Conservation (phyloP, 2,797 vertebrate genomes). For the Hyperoplus lanceolatus region DNA sequence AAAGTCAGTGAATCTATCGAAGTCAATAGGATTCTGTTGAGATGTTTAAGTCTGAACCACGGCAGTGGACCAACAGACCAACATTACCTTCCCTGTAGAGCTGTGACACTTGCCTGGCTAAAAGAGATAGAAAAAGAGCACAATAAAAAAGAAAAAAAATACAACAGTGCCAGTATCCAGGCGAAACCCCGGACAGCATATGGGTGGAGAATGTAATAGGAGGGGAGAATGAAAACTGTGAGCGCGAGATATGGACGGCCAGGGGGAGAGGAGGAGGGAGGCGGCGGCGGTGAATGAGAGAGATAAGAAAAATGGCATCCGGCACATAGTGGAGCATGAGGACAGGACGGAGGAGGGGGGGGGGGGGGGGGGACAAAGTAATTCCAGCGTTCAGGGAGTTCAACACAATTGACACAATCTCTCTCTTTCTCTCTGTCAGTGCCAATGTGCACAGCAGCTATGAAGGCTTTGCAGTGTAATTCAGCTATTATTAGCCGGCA, state of each 20-base stretch:
- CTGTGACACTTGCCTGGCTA: background rate
- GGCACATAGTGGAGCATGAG: slow-evolving; percentile 25
- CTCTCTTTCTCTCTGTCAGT: slow-evolving; percentile 43
- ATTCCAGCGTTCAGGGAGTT: slow-evolving; percentile 53
- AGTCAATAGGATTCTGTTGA: background rate
- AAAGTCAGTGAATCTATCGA: background rate
- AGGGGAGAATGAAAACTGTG: slow-evolving; percentile 33
- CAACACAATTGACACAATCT: slow-evolving; percentile 51
- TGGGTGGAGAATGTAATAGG: slow-evolving; percentile 20
- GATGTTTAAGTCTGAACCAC: slow-evolving; percentile 3
- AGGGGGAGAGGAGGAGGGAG: slow-evolving; percentile 20
- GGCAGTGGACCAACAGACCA: background rate
- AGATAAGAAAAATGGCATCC: slow-evolving; percentile 57
- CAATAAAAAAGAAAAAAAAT: background rate
- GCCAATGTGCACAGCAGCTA: slow-evolving; percentile 62
- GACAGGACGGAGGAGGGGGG: slow-evolving; percentile 25
- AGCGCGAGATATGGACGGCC: slow-evolving; percentile 46
- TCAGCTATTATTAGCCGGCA: slow-evolving; percentile 71
- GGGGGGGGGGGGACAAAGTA: slow-evolving; percentile 13
- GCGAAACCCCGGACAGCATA: background rate
- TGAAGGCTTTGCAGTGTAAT: slow-evolving; percentile 76
- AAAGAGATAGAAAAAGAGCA: slow-evolving; percentile 1
- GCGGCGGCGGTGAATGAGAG: slow-evolving; percentile 30
- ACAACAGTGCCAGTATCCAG: background rate
- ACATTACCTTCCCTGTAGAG: background rate